A percentile compares a stretch with the other conserved stretches of the same genome.
These are phyloP conservation scores for Potamarius usumacintae DNA, from an alignment of 2,113 vertebrate genomes.

Conservation along the genomic window DNA sequence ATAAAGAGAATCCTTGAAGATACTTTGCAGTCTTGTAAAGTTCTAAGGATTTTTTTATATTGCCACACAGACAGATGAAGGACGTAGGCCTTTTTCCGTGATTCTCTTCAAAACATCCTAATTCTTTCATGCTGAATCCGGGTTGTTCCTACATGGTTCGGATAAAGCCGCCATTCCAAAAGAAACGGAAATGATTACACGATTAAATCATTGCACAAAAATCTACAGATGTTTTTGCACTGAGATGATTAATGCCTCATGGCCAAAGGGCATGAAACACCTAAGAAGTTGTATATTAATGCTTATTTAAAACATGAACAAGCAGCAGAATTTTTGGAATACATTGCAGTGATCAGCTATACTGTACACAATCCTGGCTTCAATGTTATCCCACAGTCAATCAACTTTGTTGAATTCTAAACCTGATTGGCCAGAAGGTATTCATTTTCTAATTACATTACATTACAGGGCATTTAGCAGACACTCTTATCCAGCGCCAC, in stretches of 20 bases:
- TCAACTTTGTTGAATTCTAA: neutral
- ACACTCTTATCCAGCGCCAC: no score
- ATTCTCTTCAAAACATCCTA: constrained; percentile 14
- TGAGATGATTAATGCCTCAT: neutral
- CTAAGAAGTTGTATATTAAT: neutral
- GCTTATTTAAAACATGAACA: neutral
- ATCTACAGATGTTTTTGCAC: constrained; percentile 5
- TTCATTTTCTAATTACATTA: neutral
- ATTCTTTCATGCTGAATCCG: constrained; percentile 23
- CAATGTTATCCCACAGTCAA: neutral
- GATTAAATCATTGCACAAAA: constrained; percentile 23
- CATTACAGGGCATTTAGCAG: no score
- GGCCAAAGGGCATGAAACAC: neutral
- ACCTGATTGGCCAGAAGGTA: neutral
- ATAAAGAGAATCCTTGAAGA: constrained; percentile 7
- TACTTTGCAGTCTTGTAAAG: neutral
- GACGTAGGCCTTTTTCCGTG: neutral
- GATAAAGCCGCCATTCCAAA: constrained; percentile 9
- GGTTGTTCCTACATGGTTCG: constrained; percentile 1
- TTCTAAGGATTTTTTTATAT: constrained; percentile 22
- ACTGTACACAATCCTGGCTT: neutral
- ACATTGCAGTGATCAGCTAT: neutral
- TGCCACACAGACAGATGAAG: constrained; percentile 34
- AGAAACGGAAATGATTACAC: constrained; percentile 12
- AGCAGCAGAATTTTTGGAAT: neutral